Base-by-base conservation (phyloP, 2,797 vertebrate species). In the Trachops cirrhosus region DNA sequence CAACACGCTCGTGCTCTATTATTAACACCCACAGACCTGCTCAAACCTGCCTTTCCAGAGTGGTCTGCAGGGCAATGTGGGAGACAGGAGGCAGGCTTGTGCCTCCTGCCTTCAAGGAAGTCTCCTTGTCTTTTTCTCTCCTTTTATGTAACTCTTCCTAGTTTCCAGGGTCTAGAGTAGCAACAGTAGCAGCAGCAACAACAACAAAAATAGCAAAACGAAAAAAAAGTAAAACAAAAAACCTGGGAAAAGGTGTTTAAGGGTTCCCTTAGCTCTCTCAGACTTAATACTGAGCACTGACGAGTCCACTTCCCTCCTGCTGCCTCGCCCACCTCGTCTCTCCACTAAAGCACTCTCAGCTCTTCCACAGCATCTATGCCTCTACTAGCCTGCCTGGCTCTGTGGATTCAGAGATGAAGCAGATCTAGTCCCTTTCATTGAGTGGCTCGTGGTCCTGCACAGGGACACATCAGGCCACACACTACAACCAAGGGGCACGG, bases 341-440 rank as follows among this genome's bases (percentile, higher is more conserved):
- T 67, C 52, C 80, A 67, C 29, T 75, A 82, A 79, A 79, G 22
- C 29, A 37, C 15, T 64, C 32, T 64, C 32, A 86, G 75, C 50
- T 67, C 41, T 91, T 75, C 37, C 26, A 79, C 4, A 26, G 84
- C 54, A 50, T 54, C 67, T 37, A 44, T 14, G 10, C 22, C 39
- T 79, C n/a, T 6, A 34, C 4, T 2, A 54, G 41, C 39, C 73
- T n/a, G 44, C 19, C 74, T 78, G 44, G 57, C n/a, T 95, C 86
- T 92, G 50, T 68, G 44, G 37, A 84, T 44, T 79, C 59, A 78
- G 48, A 96, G 77, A 89, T 88, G 77, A 34, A 84, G 19, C 16
- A 88, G 74, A 54, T 32, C 44, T 54, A 37, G 82, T 59, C 18
- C 57, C 44, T 80, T 80, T 88, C 75, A 59, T 95, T 37, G 70